Conservation (phyloP, 2,888 invertebrate genomes). For the Crossocerus cetratus region DNA sequence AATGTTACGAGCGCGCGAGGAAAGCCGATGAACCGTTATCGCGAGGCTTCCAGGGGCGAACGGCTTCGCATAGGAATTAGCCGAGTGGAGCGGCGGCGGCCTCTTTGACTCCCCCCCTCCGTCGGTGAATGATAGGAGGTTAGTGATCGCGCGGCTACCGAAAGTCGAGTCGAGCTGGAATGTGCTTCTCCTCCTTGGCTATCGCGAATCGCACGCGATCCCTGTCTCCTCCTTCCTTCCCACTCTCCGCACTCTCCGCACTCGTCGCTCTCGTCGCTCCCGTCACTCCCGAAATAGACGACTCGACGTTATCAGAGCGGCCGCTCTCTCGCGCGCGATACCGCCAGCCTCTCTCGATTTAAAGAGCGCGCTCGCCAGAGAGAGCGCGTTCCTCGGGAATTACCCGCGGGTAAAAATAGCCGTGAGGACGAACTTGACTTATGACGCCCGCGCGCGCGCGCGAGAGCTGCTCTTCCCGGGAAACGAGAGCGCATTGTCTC, state of each 20-base stretch:
- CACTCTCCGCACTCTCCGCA: too few species aligned
- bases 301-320: slow-evolving; percentile 45
- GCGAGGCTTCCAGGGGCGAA: too few species aligned
- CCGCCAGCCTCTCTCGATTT: slow-evolving; percentile 29
- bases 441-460: neutral
- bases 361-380: neutral
- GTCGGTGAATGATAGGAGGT: too few species aligned
- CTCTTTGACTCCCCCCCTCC: too few species aligned
- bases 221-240: too few species aligned
- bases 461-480: neutral
- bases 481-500: neutral
- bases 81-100: too few species aligned
- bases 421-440: slow-evolving; percentile 7
- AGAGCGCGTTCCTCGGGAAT: slow-evolving; percentile 44
- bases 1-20: neutral
- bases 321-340: slow-evolving; percentile 19
- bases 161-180: neutral
- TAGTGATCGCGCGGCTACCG: too few species aligned
- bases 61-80: too few species aligned
- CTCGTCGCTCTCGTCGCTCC: slow-evolving; percentile 14
- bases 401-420: slow-evolving; percentile 53
- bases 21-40: neutral
- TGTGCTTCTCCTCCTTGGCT: neutral
- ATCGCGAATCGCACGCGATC: neutral
- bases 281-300: slow-evolving; percentile 43